Conservation (phyloP, 2,888 invertebrate genomes). For the Lordiphosa fenestrarum region DNA sequence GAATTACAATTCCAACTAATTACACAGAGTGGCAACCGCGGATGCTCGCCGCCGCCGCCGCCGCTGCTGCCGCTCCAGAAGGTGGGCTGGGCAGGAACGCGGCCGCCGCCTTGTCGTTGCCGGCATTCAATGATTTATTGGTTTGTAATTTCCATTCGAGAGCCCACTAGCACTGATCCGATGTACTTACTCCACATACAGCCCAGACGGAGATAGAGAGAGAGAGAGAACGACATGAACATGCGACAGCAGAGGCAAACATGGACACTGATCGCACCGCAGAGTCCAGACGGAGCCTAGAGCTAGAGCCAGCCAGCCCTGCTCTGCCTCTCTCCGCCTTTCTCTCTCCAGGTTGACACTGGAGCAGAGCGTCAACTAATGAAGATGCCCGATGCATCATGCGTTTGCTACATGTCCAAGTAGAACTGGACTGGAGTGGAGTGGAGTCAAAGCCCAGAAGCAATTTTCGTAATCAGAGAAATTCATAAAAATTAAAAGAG, state of each 20-base stretch:
- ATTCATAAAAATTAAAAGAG: slow-evolving; percentile 76
- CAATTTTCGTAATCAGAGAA: slow-evolving; percentile 75
- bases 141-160: slow-evolving; percentile 66
- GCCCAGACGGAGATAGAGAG: background rate
- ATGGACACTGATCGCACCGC: slow-evolving; percentile 59
- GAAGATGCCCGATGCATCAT: slow-evolving; percentile 75
- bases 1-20: slow-evolving; percentile 75
- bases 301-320: slow-evolving; percentile 13
- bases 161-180: background rate
- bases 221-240: slow-evolving; percentile 43
- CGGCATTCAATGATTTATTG: slow-evolving; percentile 64
- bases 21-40: slow-evolving; percentile 40
- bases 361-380: slow-evolving; percentile 67
- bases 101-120: slow-evolving; percentile 19
- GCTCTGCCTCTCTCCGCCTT: background rate
- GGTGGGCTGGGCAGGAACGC: slow-evolving; percentile 19
- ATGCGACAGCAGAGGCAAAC: slow-evolving; percentile 70
- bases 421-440: slow-evolving; percentile 10
- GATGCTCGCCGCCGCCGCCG: too few species aligned
- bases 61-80: slow-evolving; percentile 2
- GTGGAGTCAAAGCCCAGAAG: slow-evolving; percentile 67
- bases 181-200: slow-evolving; percentile 42
- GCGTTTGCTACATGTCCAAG: slow-evolving; percentile 12
- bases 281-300: slow-evolving; percentile 62
- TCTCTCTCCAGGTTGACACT: slow-evolving; percentile 40